These are phyloP conservation scores for Scyliorhinus canicula DNA, from an alignment of 2,797 vertebrate genomes.

Conservation along the genomic window DNA sequence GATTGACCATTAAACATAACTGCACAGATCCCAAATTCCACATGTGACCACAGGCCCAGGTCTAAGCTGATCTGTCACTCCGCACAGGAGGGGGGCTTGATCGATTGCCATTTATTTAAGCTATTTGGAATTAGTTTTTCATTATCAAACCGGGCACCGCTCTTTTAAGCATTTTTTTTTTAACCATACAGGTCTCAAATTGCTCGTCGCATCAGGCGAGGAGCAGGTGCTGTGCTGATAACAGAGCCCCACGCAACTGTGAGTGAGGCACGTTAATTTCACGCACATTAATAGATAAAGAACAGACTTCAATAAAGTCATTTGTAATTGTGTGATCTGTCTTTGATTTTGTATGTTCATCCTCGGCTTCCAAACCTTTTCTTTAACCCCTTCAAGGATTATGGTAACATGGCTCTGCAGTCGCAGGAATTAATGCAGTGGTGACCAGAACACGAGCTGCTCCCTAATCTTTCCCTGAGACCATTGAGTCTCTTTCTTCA, in stretches of 20 bases:
- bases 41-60: neutral
- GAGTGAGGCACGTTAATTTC: slow-evolving; percentile 31
- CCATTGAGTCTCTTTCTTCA: neutral
- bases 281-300: slow-evolving; percentile 37
- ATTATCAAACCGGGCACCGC: neutral
- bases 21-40: slow-evolving; percentile 37
- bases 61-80: slow-evolving; percentile 39
- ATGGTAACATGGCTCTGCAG: neutral
- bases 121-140: slow-evolving; percentile 35
- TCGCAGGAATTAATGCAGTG: neutral
- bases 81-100: slow-evolving; percentile 25
- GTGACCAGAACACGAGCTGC: neutral
- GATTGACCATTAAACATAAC: slow-evolving; percentile 42
- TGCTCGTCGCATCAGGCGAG: neutral
- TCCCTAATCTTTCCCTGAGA: neutral
- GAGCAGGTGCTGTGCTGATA: slow-evolving; percentile 28
- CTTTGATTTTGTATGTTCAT: slow-evolving; percentile 17
- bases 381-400: slow-evolving; percentile 21
- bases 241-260: neutral
- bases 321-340: slow-evolving; percentile 35
- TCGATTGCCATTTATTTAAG: slow-evolving; percentile 29
- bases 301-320: slow-evolving; percentile 33
- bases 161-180: slow-evolving; percentile 24
- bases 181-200: neutral
- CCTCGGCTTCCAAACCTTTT: slow-evolving; percentile 1